These are phyloP conservation scores for Salvelinus sp. DNA, from an alignment of 2,113 vertebrate genomes.

Conservation along the genomic window DNA sequence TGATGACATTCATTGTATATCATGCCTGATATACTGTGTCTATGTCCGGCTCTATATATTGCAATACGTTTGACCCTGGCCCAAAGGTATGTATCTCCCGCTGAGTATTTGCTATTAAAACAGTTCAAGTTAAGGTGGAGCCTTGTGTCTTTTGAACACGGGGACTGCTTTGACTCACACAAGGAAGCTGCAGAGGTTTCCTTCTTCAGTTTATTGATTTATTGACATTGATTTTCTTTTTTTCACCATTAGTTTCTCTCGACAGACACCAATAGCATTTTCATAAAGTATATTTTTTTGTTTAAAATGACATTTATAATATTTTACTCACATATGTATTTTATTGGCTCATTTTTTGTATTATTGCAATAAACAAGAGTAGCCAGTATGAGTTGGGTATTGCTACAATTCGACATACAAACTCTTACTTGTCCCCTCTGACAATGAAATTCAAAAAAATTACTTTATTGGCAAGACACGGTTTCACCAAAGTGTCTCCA, in stretches of 20 bases:
- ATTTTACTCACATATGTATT: slow-evolving; percentile 77
- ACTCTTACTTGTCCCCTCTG: slow-evolving; percentile 62
- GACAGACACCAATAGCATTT: slow-evolving; percentile 73
- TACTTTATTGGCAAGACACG: slow-evolving; percentile 79
- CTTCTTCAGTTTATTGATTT: slow-evolving; percentile 70
- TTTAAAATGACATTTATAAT: slow-evolving; percentile 81
- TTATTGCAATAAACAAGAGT: slow-evolving; percentile 84
- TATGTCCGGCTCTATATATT: background rate
- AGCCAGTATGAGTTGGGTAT: slow-evolving; percentile 81
- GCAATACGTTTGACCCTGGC: background rate
- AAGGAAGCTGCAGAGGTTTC: slow-evolving; percentile 45
- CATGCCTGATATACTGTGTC: too few species aligned
- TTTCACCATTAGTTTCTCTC: slow-evolving; percentile 72
- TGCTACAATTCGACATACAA: slow-evolving; percentile 79
- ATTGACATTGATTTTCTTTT: slow-evolving; percentile 74
- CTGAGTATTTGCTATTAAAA: too few species aligned
- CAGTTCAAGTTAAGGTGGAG: background rate
- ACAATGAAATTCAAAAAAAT: slow-evolving; percentile 77
- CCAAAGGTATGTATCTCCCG: too few species aligned
- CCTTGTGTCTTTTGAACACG: background rate
- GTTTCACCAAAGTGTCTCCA: slow-evolving; percentile 70
- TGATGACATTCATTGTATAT: too few species aligned
- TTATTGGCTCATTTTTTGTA: slow-evolving; percentile 77
- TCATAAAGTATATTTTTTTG: slow-evolving; percentile 74
- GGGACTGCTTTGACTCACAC: background rate